A percentile compares a stretch with the other conserved stretches of the same genome.
Evolutionary conservation across 2,113 vertebrate genomes (phyloP).

Genomic region (Sorex fumeus): DNA sequence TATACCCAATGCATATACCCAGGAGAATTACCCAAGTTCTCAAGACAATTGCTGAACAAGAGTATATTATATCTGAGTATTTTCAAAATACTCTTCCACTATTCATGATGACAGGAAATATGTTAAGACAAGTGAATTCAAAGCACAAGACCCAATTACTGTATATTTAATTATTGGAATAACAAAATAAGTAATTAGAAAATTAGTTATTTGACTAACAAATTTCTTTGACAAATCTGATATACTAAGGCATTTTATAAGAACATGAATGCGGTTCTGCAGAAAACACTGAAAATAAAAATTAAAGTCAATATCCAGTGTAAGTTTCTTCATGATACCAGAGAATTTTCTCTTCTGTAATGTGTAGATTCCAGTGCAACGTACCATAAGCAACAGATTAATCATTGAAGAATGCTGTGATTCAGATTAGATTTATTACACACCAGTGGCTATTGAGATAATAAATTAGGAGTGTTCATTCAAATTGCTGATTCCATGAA

Average conservation of each 20-base stretch:
- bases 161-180: background rate
- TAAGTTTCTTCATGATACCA: background rate
- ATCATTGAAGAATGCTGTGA: background rate
- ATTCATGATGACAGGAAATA: background rate
- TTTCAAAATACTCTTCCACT: background rate
- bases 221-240: background rate
- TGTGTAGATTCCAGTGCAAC: background rate
- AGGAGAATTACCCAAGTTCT: background rate
- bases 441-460: background rate
- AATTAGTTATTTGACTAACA: conserved; percentile 25
- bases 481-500: background rate
- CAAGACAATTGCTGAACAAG: background rate
- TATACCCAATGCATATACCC: background rate
- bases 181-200: background rate
- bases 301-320: background rate
- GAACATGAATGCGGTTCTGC: background rate
- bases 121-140: background rate
- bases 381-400: background rate
- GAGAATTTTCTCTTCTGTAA: background rate
- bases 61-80: background rate
- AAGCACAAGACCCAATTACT: background rate
- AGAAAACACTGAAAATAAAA: background rate
- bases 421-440: background rate
- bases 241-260: background rate
- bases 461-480: background rate